phyloP scores from a whole-genome alignment of 1,140 invertebrate genomes.

The Copidosoma floridanum region DNA sequence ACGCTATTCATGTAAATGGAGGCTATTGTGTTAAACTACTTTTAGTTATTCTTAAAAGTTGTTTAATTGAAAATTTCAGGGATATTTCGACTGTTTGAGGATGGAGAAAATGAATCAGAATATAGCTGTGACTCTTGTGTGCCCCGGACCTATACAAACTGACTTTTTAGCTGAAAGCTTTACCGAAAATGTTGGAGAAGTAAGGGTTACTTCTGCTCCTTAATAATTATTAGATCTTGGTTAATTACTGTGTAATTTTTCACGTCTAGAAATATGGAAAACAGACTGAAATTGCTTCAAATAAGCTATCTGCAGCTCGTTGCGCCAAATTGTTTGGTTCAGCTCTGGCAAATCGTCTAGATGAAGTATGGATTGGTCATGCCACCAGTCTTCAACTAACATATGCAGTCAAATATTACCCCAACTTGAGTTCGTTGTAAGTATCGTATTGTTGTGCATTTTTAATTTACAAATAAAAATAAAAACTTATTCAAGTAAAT shows the following conservation, averaged over 20 bases:
- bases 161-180: constrained; percentile 71
- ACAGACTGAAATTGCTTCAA: constrained; percentile 56
- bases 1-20: constrained; percentile 72
- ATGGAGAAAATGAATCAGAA: constrained; percentile 63
- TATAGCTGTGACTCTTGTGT: constrained; percentile 70
- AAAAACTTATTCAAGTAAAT: background rate
- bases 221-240: constrained; percentile 2
- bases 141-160: constrained; percentile 75
- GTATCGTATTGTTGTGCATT: constrained; percentile 19
- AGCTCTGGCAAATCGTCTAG: constrained; percentile 73
- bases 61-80: constrained; percentile 54
- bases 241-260: too few relatives aligned
- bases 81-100: constrained; percentile 68
- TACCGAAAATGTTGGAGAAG: constrained; percentile 64
- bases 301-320: constrained; percentile 67
- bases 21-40: background rate
- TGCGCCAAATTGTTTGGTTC: constrained; percentile 73
- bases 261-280: constrained; percentile 59
- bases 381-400: constrained; percentile 64
- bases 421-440: constrained; percentile 62
- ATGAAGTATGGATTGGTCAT: constrained; percentile 73
- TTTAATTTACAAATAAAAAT: background rate
- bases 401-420: constrained; percentile 68
- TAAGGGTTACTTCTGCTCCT: constrained; percentile 37
- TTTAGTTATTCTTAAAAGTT: background rate